A percentile compares a stretch with the other conserved stretches of the same genome.
Evolutionary conservation across 2,888 invertebrate species (phyloP).

Genomic region (Ctena decussata): DNA sequence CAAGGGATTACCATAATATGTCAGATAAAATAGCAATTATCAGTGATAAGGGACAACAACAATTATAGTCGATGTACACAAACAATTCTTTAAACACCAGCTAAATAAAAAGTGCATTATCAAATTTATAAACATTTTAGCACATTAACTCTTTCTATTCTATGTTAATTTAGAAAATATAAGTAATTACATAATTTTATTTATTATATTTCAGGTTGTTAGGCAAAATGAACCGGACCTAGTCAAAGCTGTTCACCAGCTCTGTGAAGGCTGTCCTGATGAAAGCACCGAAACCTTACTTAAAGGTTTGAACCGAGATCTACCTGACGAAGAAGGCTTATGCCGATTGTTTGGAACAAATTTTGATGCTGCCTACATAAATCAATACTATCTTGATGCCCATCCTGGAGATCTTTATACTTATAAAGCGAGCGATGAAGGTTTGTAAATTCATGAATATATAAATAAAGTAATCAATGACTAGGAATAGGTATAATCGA

Average conservation of each 20-base stretch:
- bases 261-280: background rate
- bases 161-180: too few species aligned
- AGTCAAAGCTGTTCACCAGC: background rate
- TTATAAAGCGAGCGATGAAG: background rate
- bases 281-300: background rate
- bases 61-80: too few species aligned
- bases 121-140: too few species aligned
- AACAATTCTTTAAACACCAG: too few species aligned
- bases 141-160: too few species aligned
- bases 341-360: background rate
- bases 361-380: constrained; percentile 4
- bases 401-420: background rate
- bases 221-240: background rate
- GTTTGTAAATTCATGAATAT: background rate
- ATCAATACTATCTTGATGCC: background rate
- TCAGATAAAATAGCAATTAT: too few species aligned
- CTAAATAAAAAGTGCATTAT: too few species aligned
- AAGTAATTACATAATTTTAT: too few species aligned
- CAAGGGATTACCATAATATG: too few species aligned
- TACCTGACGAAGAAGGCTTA: background rate
- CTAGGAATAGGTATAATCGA: too few species aligned
- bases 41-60: too few species aligned
- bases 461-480: too few species aligned
- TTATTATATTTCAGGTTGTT: background rate
- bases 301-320: background rate